Evolutionary conservation across 2,797 vertebrate species (phyloP).

Genomic region (Acipenser transmontanus): DNA sequence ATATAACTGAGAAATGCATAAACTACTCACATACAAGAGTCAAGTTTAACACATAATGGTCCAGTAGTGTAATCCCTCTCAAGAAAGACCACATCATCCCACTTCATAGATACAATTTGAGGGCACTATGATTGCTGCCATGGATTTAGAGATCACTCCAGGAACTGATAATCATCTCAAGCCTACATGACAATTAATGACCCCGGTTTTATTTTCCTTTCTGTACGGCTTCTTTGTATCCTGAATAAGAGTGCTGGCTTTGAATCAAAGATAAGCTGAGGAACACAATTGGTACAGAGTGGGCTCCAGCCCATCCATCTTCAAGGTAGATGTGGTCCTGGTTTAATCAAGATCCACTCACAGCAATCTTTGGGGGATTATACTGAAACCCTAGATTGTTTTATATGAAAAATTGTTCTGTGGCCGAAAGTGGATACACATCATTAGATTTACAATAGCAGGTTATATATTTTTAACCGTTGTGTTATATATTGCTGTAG

Average conservation of each 20-base stretch:
- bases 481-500: background rate
- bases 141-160: slow-evolving; percentile 68
- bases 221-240: slow-evolving; percentile 63
- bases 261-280: slow-evolving; percentile 58
- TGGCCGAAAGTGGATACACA: background rate
- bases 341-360: slow-evolving; percentile 31
- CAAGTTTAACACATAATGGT: background rate
- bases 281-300: slow-evolving; percentile 33
- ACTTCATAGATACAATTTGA: slow-evolving; percentile 52
- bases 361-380: too few species aligned
- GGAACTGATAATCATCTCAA: slow-evolving; percentile 74
- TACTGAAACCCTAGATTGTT: too few species aligned
- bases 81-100: background rate
- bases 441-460: background rate
- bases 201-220: slow-evolving; percentile 60
- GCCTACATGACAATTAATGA: slow-evolving; percentile 64
- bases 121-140: slow-evolving; percentile 64
- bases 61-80: background rate
- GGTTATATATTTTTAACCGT: background rate
- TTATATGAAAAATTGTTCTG: background rate
- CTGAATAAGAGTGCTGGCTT: slow-evolving; percentile 55
- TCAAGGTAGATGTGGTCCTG: slow-evolving; percentile 33
- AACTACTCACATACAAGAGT: too few species aligned
- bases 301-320: slow-evolving; percentile 30
- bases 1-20: too few species aligned